Base-by-base conservation (phyloP, 2,888 invertebrate genomes). In the Tetragonula carbonaria region DNA sequence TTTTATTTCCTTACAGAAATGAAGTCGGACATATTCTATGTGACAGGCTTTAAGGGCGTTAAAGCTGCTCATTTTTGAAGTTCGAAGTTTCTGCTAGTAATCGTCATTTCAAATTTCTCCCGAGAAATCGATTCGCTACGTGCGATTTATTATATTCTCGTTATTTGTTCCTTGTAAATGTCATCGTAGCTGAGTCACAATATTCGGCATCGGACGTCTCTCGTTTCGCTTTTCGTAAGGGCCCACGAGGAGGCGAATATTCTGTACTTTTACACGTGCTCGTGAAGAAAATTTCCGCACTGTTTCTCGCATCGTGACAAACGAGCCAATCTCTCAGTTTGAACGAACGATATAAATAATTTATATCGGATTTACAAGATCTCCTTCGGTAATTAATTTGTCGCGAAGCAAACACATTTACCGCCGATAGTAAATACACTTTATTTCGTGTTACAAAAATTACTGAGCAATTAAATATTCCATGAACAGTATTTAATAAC, bases 401-500 rank as follows among this genome's bases (percentile, higher is more conserved):
- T 55, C 38, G 16, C n/a, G 0, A 16, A n/a, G n/a, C 16, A 57
- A 71, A n/a, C 14, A n/a, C 21, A 38, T 38, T 38, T 57, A n/a
- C 38, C 21, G 38, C 4, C 18, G 33, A 33, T 18, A 16, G 38
- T 62, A 50, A n/a, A 67, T 28, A 38, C 33, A n/a, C 16, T 53
- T 53, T 21, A 33, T 51, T 23, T 23, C 21, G 16, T 16, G 21
- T 13, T 63, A n/a, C 4, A 45, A 55, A 55, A 72, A 65, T 53
- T 28, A 65, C 72, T 18, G 50, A 65, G 28, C 21, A 65, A 78
- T 72, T 78, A 65, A 50, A 45, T 21, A 18, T 65, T 33, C 45
- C 45, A 53, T 55, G 53, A 55, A 53, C 53, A 70, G 45, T 53
- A 72, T 78, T 78, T 72, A 72, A 72, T 78, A 78, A 65, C 38